Percentiles rank a stretch among this genome's conserved stretches.
Conservation (phyloP, 2,888 invertebrate genomes). For the Itoplectis maculator region DNA sequence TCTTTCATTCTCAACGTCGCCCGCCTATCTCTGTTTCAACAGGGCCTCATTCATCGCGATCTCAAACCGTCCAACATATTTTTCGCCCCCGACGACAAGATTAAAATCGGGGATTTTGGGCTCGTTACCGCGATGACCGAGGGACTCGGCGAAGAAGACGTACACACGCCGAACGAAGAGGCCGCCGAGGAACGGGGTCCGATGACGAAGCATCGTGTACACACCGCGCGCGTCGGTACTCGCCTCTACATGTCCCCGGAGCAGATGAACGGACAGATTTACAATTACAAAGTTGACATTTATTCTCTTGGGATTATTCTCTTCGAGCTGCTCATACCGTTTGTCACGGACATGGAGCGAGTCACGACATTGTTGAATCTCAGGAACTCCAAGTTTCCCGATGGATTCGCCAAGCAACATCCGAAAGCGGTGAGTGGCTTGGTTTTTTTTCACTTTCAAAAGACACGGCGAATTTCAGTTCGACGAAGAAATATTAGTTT, state of each 20-base stretch:
- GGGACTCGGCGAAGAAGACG: slow-evolving; percentile 82
- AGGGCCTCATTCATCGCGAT: slow-evolving; percentile 97
- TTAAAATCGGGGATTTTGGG: slow-evolving; percentile 99
- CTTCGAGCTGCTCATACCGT: slow-evolving; percentile 96
- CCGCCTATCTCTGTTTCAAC: too few species aligned
- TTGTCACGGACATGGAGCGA: slow-evolving; percentile 96
- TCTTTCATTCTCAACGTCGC: too few species aligned
- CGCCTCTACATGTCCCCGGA: slow-evolving; percentile 99
- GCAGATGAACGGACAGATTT: slow-evolving; percentile 91
- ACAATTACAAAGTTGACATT: slow-evolving; percentile 97
- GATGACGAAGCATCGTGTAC: slow-evolving; percentile 82
- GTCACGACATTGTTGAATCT: slow-evolving; percentile 88
- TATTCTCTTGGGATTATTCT: slow-evolving; percentile 97
- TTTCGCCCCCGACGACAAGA: slow-evolving; percentile 94
- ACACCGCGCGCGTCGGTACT: slow-evolving; percentile 91
- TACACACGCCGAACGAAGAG: slow-evolving; percentile 74
- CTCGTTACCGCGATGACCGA: slow-evolving; percentile 95
- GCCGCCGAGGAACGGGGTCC: slow-evolving; percentile 80
- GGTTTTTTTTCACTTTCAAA: background rate
- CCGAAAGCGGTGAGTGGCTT: slow-evolving; percentile 88
- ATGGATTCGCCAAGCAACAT: slow-evolving; percentile 88
- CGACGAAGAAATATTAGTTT: background rate
- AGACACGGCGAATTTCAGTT: background rate
- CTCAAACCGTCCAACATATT: slow-evolving; percentile 98
- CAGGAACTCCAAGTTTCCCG: slow-evolving; percentile 89